Base-by-base conservation (phyloP, 1,140 invertebrate species). In the Drosophila kikkawai region DNA sequence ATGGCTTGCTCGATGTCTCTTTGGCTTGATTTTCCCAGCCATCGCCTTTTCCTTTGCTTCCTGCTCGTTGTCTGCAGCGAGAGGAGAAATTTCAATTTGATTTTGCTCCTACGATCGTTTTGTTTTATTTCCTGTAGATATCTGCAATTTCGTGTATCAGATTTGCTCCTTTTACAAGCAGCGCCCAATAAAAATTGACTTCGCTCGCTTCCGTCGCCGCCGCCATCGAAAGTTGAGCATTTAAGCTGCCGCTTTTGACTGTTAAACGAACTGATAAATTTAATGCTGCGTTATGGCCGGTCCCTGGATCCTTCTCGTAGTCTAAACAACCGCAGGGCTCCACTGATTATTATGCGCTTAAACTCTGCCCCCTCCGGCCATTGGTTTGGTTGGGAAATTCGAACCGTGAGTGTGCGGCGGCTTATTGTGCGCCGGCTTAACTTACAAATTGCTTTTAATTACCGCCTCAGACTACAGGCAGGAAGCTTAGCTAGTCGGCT, bases 1-100 rank as follows among this genome's bases (percentile, higher is more conserved):
- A 79, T 64, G 75, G 75, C 51, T 69, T 61, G 80, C 67, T 81
- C 78, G 77, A 78, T 84, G 85, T 85, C 78, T 65, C 47, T 75
- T 56, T 80, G 70, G 41, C 78, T 58, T 45, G 53, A 45, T 69
- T 58, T 79, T 51, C 67, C 48, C n/a, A 58, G 47, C 60, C 55
- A 65, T 63, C 45, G 64, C 50, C 42, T 47, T 32, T 65, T 36
- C 63, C 51, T 64, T 59, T 67, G 78, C 69, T 80, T 47, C 68
- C 61, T 66, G 47, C 42, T 5, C 6, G 17, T 29, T 42, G 66
- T 67, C 60, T 22, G 75, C 42, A 32, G n/a, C 42, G 22, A 41
- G 22, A 37, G 57, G 57, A 61, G 51, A 70, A 79, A 79, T 79
- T 79, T 79, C 76, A 79, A 79, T 79, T 79, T 79, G 75, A 79